These are phyloP conservation scores for Odocoileus virginianus DNA, from an alignment of 2,113 vertebrate species.

Conservation along the genomic window DNA sequence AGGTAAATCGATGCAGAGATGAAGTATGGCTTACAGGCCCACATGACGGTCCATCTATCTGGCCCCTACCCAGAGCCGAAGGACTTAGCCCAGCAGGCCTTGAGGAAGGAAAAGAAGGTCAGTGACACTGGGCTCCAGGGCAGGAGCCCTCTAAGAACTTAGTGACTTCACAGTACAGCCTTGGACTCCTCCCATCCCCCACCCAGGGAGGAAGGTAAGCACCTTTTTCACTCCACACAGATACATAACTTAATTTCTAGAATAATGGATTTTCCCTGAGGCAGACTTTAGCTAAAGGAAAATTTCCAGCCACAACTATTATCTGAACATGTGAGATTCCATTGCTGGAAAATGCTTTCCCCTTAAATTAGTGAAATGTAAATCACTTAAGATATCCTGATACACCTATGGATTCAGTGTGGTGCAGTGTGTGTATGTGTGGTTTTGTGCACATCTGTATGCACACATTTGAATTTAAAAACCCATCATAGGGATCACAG, in stretches of 20 bases:
- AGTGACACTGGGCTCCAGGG: constrained; percentile 35
- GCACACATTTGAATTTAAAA: background rate
- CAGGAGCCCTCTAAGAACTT: constrained; percentile 13
- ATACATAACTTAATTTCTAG: background rate
- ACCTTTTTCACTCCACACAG: background rate
- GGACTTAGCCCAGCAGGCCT: background rate
- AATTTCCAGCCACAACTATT: background rate
- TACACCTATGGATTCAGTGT: background rate
- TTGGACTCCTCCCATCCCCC: background rate
- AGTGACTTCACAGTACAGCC: constrained; percentile 61
- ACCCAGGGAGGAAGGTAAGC: background rate
- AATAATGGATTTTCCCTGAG: constrained; percentile 11
- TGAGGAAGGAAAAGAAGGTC: constrained; percentile 22
- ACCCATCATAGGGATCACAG: background rate
- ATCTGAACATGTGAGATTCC: background rate
- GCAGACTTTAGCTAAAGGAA: background rate
- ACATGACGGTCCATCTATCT: background rate
- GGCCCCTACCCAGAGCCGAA: background rate
- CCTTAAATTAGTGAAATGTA: constrained; percentile 52
- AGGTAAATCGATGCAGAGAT: constrained; percentile 13
- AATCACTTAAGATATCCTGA: constrained; percentile 19
- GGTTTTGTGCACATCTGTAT: background rate
- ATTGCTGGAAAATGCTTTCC: background rate
- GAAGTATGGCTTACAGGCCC: constrained; percentile 28
- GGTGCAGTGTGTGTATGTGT: background rate